Evolutionary conservation across 1,140 invertebrate species (phyloP), one percentile per base, ranked within the genome.

Genomic region (Drosophila nikananu): DNA sequence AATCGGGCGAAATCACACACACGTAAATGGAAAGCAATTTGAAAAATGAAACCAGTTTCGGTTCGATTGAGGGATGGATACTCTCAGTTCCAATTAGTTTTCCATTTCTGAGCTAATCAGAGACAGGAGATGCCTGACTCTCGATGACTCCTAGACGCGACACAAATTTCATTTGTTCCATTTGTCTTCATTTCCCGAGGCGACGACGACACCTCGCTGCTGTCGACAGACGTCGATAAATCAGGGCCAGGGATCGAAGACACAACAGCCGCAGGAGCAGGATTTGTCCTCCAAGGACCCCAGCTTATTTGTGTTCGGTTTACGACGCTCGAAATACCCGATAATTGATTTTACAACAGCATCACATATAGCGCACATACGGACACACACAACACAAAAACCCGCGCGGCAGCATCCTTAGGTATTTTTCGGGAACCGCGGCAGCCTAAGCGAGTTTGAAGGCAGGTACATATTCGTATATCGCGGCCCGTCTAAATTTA

Each of bases 341-440:
- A 68, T 87, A 86, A 87, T 83, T 83, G 81, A 82, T 89, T 89
- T 70, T 89, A 68, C 73, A 59, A 70, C 65, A 70, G 48, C 49
- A 23, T 30, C 57, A 61, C 63, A 67, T 30, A 35, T 21, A 19
- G 30, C 55, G 37, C 62, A 51, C 41, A 37, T 15, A 21, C 15
- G 44, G 12, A 35, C 2, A 30, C 1, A 30, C 17, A 30, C 3
- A 44, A 12, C 32, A 46, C 7, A 68, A 25, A 63, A n/a, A 44
- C 21, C 25, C 49, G 41, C 17, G 48, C 19, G 3, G 7, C 15
- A 49, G 37, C 51, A 71, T 78, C 64, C 58, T 62, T 42, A 42
- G 32, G 39, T n/a, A 55, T 54, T 78, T 78, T 70, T 62, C 44
- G 23, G 37, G 57, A 70, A 70, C 17, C 51, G 75, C 64, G 51